These are phyloP conservation scores for Cavia aperea DNA, from an alignment of 2,113 vertebrate species.

Conservation along the genomic window DNA sequence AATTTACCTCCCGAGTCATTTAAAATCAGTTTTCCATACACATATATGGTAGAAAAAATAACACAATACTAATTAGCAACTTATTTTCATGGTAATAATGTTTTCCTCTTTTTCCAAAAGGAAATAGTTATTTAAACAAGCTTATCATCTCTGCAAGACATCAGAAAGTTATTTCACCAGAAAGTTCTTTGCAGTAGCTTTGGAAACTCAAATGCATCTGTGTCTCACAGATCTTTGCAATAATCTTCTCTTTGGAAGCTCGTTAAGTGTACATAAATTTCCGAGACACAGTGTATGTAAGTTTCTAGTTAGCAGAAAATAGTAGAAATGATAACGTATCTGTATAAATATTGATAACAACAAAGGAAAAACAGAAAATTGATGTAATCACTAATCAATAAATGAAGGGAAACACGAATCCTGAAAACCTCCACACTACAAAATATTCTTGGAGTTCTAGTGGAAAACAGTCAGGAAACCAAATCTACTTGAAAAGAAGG, in stretches of 20 bases:
- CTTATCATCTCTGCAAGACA: not conserved
- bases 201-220: not conserved
- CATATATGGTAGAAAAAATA: not conserved
- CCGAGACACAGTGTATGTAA: not conserved
- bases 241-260: not conserved
- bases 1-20: not conserved
- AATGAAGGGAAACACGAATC: not conserved
- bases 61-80: not conserved
- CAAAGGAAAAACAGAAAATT: not conserved
- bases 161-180: not conserved
- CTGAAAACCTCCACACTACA: not conserved
- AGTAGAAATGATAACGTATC: not conserved
- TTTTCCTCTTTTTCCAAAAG: not conserved
- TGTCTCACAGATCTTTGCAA: not conserved
- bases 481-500: not conserved
- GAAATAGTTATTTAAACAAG: not conserved
- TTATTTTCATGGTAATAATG: not conserved
- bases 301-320: not conserved
- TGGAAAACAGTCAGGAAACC: not conserved
- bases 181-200: not conserved
- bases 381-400: not conserved
- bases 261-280: not conserved
- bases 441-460: not conserved
- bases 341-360: not conserved
- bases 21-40: not conserved